phyloP scores from a whole-genome alignment of 2,797 vertebrate species.

The Myiotriccus ornatus region DNA sequence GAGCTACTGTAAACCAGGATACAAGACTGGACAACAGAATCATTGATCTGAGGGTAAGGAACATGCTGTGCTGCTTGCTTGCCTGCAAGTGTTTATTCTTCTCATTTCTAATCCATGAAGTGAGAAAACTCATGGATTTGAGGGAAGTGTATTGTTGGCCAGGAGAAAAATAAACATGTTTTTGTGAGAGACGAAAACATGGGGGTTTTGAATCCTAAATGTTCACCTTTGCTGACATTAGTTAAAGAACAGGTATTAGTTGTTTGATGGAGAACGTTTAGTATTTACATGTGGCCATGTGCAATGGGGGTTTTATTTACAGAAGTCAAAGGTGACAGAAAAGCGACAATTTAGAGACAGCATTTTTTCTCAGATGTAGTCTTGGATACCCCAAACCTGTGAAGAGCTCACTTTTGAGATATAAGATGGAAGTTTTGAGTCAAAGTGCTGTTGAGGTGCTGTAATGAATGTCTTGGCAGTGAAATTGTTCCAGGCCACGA shows the following conservation, averaged over 20 bases:
- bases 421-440: background rate
- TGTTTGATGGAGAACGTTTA: background rate
- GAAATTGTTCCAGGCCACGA: background rate
- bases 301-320: background rate
- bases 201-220: background rate
- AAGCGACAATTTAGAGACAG: background rate
- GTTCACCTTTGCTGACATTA: background rate
- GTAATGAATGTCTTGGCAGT: background rate
- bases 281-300: background rate
- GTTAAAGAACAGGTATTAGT: background rate
- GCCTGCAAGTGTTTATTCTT: background rate
- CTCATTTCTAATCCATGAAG: background rate
- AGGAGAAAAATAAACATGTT: background rate
- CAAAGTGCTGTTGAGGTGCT: background rate
- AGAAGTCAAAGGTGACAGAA: background rate
- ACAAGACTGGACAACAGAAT: conserved; percentile 97
- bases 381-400: background rate
- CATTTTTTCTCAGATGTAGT: background rate
- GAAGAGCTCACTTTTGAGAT: background rate
- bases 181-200: background rate
- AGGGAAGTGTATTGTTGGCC: background rate
- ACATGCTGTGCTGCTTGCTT: background rate
- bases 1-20: conserved; percentile 98
- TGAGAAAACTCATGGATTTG: background rate
- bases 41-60: conserved; percentile 94